phyloP scores from a whole-genome alignment of 2,888 invertebrate genomes.

The Pocota personata region DNA sequence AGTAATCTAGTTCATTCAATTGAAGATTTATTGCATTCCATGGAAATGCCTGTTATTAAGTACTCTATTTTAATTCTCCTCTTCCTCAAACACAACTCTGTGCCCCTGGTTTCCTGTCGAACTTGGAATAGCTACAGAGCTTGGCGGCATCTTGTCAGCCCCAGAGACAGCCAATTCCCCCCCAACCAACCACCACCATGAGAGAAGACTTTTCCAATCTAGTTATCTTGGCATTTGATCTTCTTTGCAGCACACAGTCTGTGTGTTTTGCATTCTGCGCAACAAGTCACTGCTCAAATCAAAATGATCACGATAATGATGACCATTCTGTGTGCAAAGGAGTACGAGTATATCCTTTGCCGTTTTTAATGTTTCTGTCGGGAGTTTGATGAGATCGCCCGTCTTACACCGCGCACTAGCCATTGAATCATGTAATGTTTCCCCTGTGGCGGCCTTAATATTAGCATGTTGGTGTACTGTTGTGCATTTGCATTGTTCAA shows the following conservation, averaged over 20 bases:
- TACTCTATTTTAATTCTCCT: constrained; percentile 69
- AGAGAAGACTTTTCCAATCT: constrained; percentile 32
- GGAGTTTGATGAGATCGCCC: constrained; percentile 55
- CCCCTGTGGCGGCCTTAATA: constrained; percentile 41
- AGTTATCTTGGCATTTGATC: constrained; percentile 70
- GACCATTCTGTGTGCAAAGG: constrained; percentile 44
- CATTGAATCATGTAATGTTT: constrained; percentile 19
- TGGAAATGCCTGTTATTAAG: constrained; percentile 71
- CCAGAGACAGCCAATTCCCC: constrained; percentile 27
- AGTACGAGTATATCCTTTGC: constrained; percentile 32
- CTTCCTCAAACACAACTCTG: constrained; percentile 52
- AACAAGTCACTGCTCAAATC: constrained; percentile 54
- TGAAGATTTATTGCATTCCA: constrained; percentile 72
- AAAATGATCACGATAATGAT: constrained; percentile 69
- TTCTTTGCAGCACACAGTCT: constrained; percentile 17
- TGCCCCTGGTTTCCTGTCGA: constrained; percentile 59
- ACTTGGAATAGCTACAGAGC: background rate
- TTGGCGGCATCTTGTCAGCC: constrained; percentile 54
- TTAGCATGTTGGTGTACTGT: constrained; percentile 27
- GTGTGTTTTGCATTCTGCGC: constrained; percentile 50
- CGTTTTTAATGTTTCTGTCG: constrained; percentile 58
- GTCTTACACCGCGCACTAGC: background rate
- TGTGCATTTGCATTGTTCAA: constrained; percentile 61
- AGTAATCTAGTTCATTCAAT: constrained; percentile 74
- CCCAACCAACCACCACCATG: background rate